Percentiles rank a stretch among this genome's conserved stretches.
These are phyloP conservation scores for Anaspis maculata DNA, from an alignment of 2,888 invertebrate species.

Conservation along the genomic window DNA sequence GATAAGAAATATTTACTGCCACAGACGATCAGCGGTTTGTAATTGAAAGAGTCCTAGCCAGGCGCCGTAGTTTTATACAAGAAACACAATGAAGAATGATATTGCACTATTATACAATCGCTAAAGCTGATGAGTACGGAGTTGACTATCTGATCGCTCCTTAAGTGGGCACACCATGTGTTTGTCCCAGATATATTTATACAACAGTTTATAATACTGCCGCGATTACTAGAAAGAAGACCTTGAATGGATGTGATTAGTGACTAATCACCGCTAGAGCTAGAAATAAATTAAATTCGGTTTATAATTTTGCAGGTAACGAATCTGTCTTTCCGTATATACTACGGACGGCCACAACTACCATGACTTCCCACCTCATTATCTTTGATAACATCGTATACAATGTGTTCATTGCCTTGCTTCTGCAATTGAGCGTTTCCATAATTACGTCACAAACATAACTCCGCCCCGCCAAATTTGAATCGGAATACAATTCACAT, in stretches of 20 bases:
- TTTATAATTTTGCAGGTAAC: no score
- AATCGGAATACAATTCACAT: no score
- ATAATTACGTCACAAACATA: no score
- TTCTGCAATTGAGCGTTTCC: no score
- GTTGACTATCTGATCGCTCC: slow-evolving; percentile 33
- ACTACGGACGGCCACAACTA: no score
- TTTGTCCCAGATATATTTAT: slow-evolving; percentile 32
- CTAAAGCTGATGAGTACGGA: slow-evolving; percentile 29
- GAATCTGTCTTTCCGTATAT: no score
- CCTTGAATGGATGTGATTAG: slow-evolving; percentile 13
- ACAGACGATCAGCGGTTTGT: slow-evolving; percentile 20
- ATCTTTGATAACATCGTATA: no score
- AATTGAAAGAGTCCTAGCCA: slow-evolving; percentile 22
- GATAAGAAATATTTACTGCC: slow-evolving; percentile 22
- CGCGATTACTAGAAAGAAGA: slow-evolving; percentile 14
- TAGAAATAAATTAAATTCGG: no score
- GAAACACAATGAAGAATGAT: slow-evolving; percentile 32
- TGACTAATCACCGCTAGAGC: no score
- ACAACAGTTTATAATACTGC: slow-evolving; percentile 22
- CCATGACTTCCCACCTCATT: no score
- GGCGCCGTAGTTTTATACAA: slow-evolving; percentile 23
- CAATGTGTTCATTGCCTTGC: no score
- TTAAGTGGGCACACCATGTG: slow-evolving; percentile 32
- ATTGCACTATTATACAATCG: slow-evolving; percentile 33
- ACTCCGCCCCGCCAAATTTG: no score